Conservation (phyloP, 2,888 invertebrate species). For the Corythucha ciliata region DNA sequence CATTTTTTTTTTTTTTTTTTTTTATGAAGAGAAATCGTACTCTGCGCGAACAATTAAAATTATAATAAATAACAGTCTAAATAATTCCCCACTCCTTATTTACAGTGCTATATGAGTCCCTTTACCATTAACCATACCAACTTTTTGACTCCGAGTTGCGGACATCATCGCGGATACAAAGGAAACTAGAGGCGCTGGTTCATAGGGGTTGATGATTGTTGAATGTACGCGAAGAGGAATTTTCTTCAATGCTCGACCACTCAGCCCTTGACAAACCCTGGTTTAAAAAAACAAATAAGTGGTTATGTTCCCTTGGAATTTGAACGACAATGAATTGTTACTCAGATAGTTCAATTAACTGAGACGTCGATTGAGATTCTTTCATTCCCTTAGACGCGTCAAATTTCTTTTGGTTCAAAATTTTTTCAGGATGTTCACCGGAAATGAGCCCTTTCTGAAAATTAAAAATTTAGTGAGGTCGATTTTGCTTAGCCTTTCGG, state of each 20-base stretch:
- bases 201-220: conserved; percentile 21
- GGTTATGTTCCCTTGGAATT: conserved; percentile 6
- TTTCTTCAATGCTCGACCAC: conserved; percentile 78
- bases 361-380: not conserved
- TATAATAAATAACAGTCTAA: too few relatives aligned
- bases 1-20: too few relatives aligned
- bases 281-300: conserved; percentile 23
- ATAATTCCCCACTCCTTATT: too few relatives aligned
- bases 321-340: conserved; percentile 21
- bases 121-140: too few relatives aligned
- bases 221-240: conserved; percentile 75
- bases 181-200: conserved; percentile 13
- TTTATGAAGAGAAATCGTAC: too few relatives aligned
- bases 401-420: conserved; percentile 12
- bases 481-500: not conserved
- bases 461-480: not conserved
- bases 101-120: too few relatives aligned
- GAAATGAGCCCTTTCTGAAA: conserved; percentile 17
- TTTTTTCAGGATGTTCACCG: conserved; percentile 9
- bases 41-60: too few relatives aligned
- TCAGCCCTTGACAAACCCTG: conserved; percentile 55
- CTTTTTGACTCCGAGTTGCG: too few relatives aligned
- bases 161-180: conserved; percentile 23
- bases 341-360: conserved; percentile 29
- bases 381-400: not conserved